Conservation (phyloP, 2,797 vertebrate species). For the Sebastes steindachneri region DNA sequence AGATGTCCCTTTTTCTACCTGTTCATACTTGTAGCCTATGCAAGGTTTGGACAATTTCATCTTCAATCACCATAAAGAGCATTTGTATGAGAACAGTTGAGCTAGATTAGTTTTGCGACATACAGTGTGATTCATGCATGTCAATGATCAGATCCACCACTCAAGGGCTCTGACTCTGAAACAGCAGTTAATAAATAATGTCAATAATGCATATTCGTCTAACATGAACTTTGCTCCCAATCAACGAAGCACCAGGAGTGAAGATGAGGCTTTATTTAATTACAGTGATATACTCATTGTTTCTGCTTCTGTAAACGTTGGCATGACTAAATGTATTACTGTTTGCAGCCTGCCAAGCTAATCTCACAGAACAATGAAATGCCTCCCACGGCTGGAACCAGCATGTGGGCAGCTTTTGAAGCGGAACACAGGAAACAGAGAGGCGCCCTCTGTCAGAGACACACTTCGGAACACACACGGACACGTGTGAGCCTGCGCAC, state of each 20-base stretch:
- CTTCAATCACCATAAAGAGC: neutral
- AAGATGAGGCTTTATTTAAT: slow-evolving; percentile 48
- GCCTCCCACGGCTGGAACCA: slow-evolving; percentile 72
- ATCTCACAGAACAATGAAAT: slow-evolving; percentile 68
- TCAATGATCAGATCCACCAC: neutral
- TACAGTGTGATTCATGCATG: neutral
- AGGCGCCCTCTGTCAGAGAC: slow-evolving; percentile 36
- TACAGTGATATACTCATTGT: slow-evolving; percentile 40
- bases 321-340: slow-evolving; percentile 60
- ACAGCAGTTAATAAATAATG: neutral
- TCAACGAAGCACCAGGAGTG: slow-evolving; percentile 3
- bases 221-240: slow-evolving; percentile 4
- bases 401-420: slow-evolving; percentile 74
- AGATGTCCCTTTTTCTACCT: neutral
- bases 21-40: neutral
- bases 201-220: slow-evolving; percentile 4
- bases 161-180: neutral
- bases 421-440: slow-evolving; percentile 63
- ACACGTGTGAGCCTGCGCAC: neutral
- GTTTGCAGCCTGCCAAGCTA: slow-evolving; percentile 72
- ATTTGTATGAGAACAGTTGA: neutral
- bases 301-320: slow-evolving; percentile 61
- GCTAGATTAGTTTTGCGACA: neutral
- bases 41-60: neutral
- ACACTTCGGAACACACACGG: neutral